Evolutionary conservation across 2,888 invertebrate genomes (phyloP), one percentile per base, ranked within the genome.

Genomic region (Abrostola tripartita): DNA sequence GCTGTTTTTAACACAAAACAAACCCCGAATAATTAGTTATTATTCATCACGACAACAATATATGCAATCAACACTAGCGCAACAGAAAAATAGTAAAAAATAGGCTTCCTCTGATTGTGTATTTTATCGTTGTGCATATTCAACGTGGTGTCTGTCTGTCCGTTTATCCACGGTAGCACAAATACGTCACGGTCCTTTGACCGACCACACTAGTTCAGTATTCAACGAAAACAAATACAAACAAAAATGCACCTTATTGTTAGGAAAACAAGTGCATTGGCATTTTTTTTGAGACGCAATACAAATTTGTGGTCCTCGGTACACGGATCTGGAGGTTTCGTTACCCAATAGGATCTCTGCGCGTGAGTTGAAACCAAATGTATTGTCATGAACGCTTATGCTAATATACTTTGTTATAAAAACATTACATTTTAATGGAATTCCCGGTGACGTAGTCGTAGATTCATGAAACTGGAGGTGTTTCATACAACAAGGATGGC

Each of bases 121-220:
- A 85, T 84, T 87, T 88, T 84, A 86, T 88, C 83, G 80, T 76
- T 88, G 88, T 88, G 85, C 87, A 85, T 88, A 89, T 91, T 87
- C 87, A 90, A 86, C 81, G 78, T 78, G 74, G 84, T 82, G 79
- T 79, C 74, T 68, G 86, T 89, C 78, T 89, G 92, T 89, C 88
- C 91, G 86, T 92, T 93, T 93, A 91, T 89, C 81, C 90, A 92
- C 90, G 93, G 92, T 91, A 84, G 84, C 88, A 90, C 87, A 89
- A 90, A 88, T 83, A 85, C 87, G 90, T 88, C 89, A 92, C 88
- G 91, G 90, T 88, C 83, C 83, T 88, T 83, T 74, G 63, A 81
- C 69, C 71, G 58, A 60, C 84, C 71, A 75, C 42, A 9, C 67
- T 68, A 71, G 41, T 49, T 60, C 68, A 71, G 57, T 70, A 57